These are phyloP conservation scores for Antheraea yamamai DNA, from an alignment of 2,888 invertebrate species.

Conservation along the genomic window DNA sequence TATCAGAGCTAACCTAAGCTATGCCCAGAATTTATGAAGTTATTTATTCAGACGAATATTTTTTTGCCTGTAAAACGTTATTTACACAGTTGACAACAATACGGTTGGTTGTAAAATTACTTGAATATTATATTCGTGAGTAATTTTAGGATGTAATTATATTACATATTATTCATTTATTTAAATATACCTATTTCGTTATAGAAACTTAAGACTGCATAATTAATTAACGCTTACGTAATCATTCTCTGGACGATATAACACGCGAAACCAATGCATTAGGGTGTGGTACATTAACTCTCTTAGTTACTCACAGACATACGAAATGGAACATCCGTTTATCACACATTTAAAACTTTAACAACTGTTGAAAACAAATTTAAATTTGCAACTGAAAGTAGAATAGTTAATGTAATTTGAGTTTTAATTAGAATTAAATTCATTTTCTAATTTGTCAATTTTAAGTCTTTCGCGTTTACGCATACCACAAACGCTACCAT, in stretches of 20 bases:
- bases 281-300: not conserved
- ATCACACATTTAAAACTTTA: too few species aligned
- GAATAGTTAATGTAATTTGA: too few species aligned
- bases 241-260: not conserved
- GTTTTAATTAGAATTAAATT: too few species aligned
- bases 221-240: not conserved
- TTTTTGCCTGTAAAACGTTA: not conserved
- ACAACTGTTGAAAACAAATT: too few species aligned
- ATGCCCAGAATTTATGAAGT: not conserved
- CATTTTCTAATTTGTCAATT: too few species aligned
- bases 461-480: too few species aligned
- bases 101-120: not conserved
- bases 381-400: too few species aligned
- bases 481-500: too few species aligned
- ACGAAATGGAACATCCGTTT: not conserved
- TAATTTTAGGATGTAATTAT: not conserved
- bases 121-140: not conserved
- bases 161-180: not conserved
- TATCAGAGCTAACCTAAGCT: too few species aligned
- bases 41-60: constrained; percentile 1
- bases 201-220: not conserved
- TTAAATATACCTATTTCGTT: not conserved
- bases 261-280: not conserved
- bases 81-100: constrained; percentile 7
- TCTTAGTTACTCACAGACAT: not conserved